phyloP scores from a whole-genome alignment of 2,797 vertebrate species.

The Helarctos malayanus region DNA sequence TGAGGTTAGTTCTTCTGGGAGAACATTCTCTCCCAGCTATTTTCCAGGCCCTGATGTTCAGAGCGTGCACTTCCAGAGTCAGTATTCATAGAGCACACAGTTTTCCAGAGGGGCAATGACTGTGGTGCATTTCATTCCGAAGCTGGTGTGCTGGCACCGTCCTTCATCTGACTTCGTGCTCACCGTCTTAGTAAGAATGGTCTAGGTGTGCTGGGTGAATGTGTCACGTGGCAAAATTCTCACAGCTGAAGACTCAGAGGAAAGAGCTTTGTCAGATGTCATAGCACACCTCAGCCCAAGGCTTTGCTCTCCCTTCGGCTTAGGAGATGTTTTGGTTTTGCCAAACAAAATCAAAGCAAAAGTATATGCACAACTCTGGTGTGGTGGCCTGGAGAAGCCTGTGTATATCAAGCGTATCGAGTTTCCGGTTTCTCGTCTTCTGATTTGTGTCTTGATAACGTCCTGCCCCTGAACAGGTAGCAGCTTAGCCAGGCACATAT shows the following conservation, averaged over 20 bases:
- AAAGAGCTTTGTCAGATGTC: neutral
- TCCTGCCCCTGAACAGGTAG: neutral
- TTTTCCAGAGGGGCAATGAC: neutral
- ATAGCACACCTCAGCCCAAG: neutral
- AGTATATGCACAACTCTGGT: neutral
- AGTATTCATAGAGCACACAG: neutral
- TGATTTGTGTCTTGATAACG: neutral
- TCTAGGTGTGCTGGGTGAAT: neutral
- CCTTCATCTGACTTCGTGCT: neutral
- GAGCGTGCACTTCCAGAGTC: neutral
- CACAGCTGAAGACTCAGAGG: neutral
- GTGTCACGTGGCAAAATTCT: neutral
- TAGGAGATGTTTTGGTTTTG: neutral
- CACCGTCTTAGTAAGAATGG: neutral
- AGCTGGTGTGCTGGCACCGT: neutral
- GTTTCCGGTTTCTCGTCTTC: neutral
- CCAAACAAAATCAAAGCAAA: slow-evolving; percentile 30
- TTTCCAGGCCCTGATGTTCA: neutral
- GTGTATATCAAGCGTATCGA: accelerated
- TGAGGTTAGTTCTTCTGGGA: neutral
- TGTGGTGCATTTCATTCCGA: neutral
- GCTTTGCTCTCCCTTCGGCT: neutral
- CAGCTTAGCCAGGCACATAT: neutral
- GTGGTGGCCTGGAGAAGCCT: neutral
- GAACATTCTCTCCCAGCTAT: neutral